Evolutionary conservation across 2,888 invertebrate genomes (phyloP).

Genomic region (Fissipunctia ypsillon): DNA sequence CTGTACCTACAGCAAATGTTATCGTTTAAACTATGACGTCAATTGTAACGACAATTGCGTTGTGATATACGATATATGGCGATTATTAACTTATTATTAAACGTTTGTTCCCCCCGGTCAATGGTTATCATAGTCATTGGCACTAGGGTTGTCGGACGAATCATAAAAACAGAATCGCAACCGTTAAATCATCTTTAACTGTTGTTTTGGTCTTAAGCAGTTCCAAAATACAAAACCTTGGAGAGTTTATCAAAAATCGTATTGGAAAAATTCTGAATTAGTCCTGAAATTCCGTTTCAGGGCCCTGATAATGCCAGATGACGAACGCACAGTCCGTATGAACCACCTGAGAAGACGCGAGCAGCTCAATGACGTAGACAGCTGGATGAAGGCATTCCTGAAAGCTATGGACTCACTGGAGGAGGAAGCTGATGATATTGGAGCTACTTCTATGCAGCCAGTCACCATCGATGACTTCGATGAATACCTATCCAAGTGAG

Average conservation of each 20-base stretch:
- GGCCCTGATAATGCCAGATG: slow-evolving; percentile 97
- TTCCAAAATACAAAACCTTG: slow-evolving; percentile 1
- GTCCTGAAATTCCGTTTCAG: slow-evolving; percentile 79
- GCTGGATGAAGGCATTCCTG: slow-evolving; percentile 97
- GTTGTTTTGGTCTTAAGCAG: neutral
- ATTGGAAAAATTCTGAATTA: neutral
- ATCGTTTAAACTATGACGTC: slow-evolving; percentile 57
- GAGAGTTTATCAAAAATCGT: neutral
- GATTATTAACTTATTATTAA: slow-evolving; percentile 50
- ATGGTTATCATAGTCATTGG: slow-evolving; percentile 49
- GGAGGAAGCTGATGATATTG: slow-evolving; percentile 95
- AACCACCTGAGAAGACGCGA: slow-evolving; percentile 95
- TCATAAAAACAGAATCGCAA: slow-evolving; percentile 32
- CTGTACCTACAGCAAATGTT: slow-evolving; percentile 33
- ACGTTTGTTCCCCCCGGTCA: slow-evolving; percentile 51
- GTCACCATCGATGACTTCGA: slow-evolving; percentile 98
- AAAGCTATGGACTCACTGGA: slow-evolving; percentile 96
- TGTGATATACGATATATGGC: slow-evolving; percentile 42
- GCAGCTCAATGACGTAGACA: slow-evolving; percentile 95
- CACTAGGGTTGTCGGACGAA: slow-evolving; percentile 36
- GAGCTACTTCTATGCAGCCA: slow-evolving; percentile 96
- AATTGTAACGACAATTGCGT: slow-evolving; percentile 39
- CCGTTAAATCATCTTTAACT: neutral
- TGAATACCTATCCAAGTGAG: slow-evolving; percentile 96
- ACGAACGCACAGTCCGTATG: slow-evolving; percentile 96